Percentiles rank a stretch among this genome's conserved stretches.
Conservation (phyloP, 2,113 vertebrate species). For the Pogonocichla stellata region DNA sequence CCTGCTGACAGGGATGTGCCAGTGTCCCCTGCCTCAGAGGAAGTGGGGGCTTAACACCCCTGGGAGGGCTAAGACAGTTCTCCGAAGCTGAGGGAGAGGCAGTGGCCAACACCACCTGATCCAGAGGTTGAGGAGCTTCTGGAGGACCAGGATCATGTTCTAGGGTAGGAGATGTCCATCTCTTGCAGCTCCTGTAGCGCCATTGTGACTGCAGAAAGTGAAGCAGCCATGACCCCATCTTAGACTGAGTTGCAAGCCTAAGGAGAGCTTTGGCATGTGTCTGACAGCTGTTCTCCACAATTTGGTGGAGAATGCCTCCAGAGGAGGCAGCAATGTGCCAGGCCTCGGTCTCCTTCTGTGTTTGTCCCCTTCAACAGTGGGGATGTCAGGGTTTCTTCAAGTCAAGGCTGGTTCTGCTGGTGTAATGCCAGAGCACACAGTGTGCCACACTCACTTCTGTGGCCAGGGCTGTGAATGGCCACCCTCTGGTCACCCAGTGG, state of each 20-base stretch:
- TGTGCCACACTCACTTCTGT: no score
- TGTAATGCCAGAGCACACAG: background rate
- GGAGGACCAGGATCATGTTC: background rate
- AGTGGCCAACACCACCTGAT: background rate
- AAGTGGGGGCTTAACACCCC: background rate
- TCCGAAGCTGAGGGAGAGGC: background rate
- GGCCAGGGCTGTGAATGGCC: background rate
- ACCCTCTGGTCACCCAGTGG: background rate
- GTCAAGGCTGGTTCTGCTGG: background rate
- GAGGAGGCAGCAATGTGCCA: background rate
- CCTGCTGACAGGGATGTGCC: background rate
- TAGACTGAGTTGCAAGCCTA: background rate
- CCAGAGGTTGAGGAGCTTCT: background rate
- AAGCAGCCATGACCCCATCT: background rate
- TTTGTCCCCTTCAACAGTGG: background rate
- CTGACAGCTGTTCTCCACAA: background rate
- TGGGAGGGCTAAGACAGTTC: background rate
- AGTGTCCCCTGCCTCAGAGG: background rate
- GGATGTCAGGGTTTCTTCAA: background rate
- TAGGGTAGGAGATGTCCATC: no score
- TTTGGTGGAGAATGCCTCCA: background rate
- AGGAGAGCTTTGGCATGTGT: background rate
- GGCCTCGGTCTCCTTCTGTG: background rate
- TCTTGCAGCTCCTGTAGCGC: accelerated
- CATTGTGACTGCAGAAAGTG: background rate